Conservation (phyloP, 2,888 invertebrate genomes). For the Lycaena phlaeas region DNA sequence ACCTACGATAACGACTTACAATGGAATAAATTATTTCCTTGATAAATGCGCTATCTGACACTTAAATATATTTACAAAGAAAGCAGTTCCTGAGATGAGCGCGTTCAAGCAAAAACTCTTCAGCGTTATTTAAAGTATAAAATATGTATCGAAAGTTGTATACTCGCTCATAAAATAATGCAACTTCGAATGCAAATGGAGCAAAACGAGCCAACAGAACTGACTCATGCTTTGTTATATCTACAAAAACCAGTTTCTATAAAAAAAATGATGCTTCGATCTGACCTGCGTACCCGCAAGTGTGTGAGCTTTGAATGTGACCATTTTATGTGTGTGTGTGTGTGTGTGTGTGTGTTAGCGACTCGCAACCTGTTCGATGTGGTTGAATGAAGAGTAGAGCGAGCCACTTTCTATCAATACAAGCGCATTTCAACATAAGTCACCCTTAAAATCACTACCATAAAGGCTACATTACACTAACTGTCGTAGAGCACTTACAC, state of each 20-base stretch:
- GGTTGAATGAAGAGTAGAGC: conserved; percentile 68
- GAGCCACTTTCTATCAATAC: conserved; percentile 63
- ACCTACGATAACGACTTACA: too few species aligned
- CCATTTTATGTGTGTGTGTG: conserved; percentile 36
- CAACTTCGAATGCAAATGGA: conserved; percentile 14
- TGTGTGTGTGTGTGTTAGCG: conserved; percentile 41
- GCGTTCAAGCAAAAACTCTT: too few species aligned
- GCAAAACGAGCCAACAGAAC: conserved; percentile 23
- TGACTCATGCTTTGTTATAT: conserved; percentile 61
- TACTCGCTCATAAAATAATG: too few species aligned
- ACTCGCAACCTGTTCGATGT: conserved; percentile 61
- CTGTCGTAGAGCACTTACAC: too few species aligned
- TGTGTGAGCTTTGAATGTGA: conserved; percentile 23
- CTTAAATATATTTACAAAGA: too few species aligned
- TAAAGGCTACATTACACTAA: not conserved
- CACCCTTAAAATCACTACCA: conserved; percentile 10
- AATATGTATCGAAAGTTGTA: too few species aligned
- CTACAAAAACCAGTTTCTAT: conserved; percentile 53
- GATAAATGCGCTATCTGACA: too few species aligned
- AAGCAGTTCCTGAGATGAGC: too few species aligned
- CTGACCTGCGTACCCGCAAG: conserved; percentile 58
- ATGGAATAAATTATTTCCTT: too few species aligned
- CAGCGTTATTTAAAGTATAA: too few species aligned
- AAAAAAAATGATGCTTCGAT: conserved; percentile 47
- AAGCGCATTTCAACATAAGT: not conserved